Conservation (phyloP, 2,797 vertebrate genomes). For the Platalea minor region DNA sequence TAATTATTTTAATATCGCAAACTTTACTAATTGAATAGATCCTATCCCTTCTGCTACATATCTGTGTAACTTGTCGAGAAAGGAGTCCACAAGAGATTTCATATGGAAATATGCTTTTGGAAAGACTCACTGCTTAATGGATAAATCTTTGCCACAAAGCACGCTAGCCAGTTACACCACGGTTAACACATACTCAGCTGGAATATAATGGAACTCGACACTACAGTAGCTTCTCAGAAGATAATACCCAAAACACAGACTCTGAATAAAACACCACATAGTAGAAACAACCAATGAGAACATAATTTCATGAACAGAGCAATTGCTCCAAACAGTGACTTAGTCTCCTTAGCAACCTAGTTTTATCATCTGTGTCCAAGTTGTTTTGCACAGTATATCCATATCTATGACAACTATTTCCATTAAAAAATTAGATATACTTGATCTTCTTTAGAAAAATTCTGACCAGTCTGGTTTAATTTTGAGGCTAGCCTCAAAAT, state of each 20-base stretch:
- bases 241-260: background rate
- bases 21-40: background rate
- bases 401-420: background rate
- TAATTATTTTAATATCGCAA: background rate
- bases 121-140: background rate
- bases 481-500: background rate
- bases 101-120: background rate
- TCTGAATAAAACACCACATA: background rate
- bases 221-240: background rate
- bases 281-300: background rate
- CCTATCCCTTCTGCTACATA: background rate
- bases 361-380: background rate
- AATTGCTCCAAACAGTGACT: background rate
- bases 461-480: background rate
- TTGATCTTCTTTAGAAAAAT: background rate
- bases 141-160: background rate
- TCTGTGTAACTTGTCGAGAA: background rate
- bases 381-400: background rate
- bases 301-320: background rate
- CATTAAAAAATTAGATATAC: background rate
- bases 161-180: background rate
- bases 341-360: background rate
- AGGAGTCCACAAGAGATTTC: background rate
- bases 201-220: background rate
- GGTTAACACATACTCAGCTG: background rate